Evolutionary conservation across 1,140 invertebrate genomes (phyloP).

Genomic region (Cyclargus thomasi): DNA sequence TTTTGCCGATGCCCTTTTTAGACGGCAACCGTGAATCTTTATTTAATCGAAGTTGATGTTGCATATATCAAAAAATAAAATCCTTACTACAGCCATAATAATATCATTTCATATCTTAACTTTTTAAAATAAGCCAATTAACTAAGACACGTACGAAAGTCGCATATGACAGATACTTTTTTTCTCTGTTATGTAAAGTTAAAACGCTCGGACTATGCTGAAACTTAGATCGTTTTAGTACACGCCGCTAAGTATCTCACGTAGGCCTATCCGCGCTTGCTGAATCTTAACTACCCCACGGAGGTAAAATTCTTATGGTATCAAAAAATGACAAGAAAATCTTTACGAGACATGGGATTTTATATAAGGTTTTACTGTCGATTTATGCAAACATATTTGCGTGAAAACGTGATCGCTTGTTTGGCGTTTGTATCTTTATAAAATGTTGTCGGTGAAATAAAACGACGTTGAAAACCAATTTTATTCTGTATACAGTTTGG

Average conservation of each 20-base stretch:
- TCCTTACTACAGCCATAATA: too few species aligned
- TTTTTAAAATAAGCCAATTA: background rate
- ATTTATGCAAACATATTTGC: conserved; percentile 52
- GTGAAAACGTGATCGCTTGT: conserved; percentile 39
- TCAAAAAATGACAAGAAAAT: conserved; percentile 51
- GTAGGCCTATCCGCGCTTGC: conserved; percentile 47
- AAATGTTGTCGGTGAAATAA: background rate
- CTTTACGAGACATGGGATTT: conserved; percentile 41
- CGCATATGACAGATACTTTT: background rate
- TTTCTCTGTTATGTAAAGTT: background rate
- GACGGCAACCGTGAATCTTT: too few species aligned
- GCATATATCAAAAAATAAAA: too few species aligned
- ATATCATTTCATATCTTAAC: too few species aligned
- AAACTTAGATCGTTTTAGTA: conserved; percentile 42
- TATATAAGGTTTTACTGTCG: conserved; percentile 55
- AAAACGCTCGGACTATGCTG: background rate
- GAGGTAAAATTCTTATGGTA: conserved; percentile 58
- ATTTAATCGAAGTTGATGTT: too few species aligned
- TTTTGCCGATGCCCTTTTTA: too few species aligned
- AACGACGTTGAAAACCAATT: background rate
- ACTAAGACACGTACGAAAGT: background rate
- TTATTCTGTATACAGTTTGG: background rate
- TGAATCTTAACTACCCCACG: conserved; percentile 67
- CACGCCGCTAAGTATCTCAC: conserved; percentile 65
- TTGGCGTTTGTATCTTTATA: conserved; percentile 12